A percentile compares a stretch with the other conserved stretches of the same genome.
These are phyloP conservation scores for Epinephelus cyanopodus DNA, from an alignment of 2,113 vertebrate genomes.

Conservation along the genomic window DNA sequence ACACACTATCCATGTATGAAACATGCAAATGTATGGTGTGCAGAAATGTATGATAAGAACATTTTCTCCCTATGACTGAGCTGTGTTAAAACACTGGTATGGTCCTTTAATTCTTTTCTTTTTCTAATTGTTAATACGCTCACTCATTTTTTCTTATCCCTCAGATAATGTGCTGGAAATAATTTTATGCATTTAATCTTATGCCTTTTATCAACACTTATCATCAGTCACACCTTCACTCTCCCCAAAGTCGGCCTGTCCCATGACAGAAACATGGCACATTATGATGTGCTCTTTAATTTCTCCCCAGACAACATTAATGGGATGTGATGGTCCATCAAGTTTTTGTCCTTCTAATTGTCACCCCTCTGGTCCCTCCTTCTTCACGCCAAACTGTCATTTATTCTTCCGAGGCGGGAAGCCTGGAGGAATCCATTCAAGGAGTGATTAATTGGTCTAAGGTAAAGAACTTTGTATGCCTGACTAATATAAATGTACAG, in stretches of 20 bases:
- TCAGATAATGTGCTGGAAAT: background rate
- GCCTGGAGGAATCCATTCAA: conserved; percentile 48
- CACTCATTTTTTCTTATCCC: background rate
- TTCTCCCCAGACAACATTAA: conserved; percentile 80
- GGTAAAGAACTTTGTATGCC: conserved; percentile 35
- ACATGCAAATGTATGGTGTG: no score
- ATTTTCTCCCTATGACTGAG: no score
- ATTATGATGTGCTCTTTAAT: conserved; percentile 71
- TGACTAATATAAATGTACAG: background rate
- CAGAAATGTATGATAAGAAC: no score
- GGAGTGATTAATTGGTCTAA: conserved; percentile 50
- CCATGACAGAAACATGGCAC: conserved; percentile 59
- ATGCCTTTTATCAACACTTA: conserved; percentile 45
- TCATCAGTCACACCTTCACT: conserved; percentile 32
- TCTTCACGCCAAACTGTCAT: conserved; percentile 59
- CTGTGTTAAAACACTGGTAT: no score
- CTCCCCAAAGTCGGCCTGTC: conserved; percentile 51
- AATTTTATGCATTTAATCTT: conserved; percentile 13
- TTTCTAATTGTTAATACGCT: background rate
- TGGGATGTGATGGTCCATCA: conserved; percentile 79
- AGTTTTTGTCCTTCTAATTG: conserved; percentile 69
- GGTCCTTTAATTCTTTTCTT: background rate
- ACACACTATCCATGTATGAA: no score
- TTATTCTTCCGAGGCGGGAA: conserved; percentile 40
- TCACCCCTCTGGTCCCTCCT: conserved; percentile 51